Evolutionary conservation across 1,140 invertebrate species (phyloP).

Genomic region (Plutomurus gul): DNA sequence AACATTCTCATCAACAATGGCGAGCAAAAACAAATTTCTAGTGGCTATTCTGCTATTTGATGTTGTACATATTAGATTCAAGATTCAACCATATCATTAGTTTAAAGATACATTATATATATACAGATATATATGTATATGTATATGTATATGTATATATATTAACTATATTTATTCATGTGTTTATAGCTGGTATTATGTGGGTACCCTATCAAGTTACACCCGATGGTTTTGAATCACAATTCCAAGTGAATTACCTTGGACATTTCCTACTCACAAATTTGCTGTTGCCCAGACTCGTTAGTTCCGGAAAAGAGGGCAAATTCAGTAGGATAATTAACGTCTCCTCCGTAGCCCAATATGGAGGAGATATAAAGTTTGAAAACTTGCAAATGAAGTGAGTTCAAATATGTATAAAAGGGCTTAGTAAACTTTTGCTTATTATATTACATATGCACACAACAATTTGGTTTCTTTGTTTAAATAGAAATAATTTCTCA

Average conservation of each 20-base stretch:
- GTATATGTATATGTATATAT: neutral
- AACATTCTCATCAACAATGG: slow-evolving; percentile 82
- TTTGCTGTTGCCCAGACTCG: slow-evolving; percentile 73
- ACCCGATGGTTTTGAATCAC: slow-evolving; percentile 78
- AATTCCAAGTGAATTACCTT: slow-evolving; percentile 82
- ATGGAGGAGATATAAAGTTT: slow-evolving; percentile 63
- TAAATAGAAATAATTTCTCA: slow-evolving; percentile 31
- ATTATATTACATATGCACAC: neutral
- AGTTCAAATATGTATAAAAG: neutral
- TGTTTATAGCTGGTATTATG: slow-evolving; percentile 77
- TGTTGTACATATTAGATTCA: too few relatives aligned
- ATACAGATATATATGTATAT: too few relatives aligned
- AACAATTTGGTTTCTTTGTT: neutral
- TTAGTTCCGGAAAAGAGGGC: neutral
- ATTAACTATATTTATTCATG: neutral
- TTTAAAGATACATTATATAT: neutral
- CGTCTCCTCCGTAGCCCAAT: slow-evolving; percentile 83
- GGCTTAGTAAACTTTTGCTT: neutral
- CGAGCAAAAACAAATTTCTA: slow-evolving; percentile 54
- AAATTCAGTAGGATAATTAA: slow-evolving; percentile 76
- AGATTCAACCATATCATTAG: neutral
- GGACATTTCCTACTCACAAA: slow-evolving; percentile 86
- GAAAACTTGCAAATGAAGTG: slow-evolving; percentile 34
- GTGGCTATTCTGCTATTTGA: too few relatives aligned
- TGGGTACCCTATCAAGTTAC: slow-evolving; percentile 75